Conservation (phyloP, 1,140 invertebrate genomes). For the Eulimnadia texana region DNA sequence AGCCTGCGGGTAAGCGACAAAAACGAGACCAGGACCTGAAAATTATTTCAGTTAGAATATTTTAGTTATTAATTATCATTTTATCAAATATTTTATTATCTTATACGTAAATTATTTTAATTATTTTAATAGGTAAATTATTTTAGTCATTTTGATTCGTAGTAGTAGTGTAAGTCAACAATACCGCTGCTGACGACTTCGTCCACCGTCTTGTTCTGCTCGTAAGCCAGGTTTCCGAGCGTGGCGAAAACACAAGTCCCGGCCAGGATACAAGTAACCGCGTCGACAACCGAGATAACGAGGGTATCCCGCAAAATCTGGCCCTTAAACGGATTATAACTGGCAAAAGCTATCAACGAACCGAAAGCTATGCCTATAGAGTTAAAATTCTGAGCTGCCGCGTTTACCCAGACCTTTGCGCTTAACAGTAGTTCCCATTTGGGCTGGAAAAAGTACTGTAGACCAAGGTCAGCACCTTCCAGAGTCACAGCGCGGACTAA, state of each 20-base stretch:
- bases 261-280: conserved; percentile 64
- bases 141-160: neutral
- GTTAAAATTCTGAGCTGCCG: conserved; percentile 83
- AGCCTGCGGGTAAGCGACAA: conserved; percentile 78
- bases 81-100: neutral
- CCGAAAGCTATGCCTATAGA: conserved; percentile 82
- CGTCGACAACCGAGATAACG: conserved; percentile 64
- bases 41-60: conserved; percentile 20
- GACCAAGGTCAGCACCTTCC: conserved; percentile 59
- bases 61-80: neutral
- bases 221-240: conserved; percentile 67
- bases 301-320: conserved; percentile 72
- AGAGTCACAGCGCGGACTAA: conserved; percentile 61
- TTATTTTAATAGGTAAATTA: too few species aligned
- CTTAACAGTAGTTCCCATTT: conserved; percentile 67
- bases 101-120: too few species aligned
- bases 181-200: conserved; percentile 70
- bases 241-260: conserved; percentile 78
- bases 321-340: conserved; percentile 84
- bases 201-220: conserved; percentile 58
- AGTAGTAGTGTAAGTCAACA: conserved; percentile 24
- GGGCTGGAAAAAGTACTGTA: conserved; percentile 74
- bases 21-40: conserved; percentile 68
- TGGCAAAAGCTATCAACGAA: conserved; percentile 86
- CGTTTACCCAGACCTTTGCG: conserved; percentile 80